A percentile compares a stretch with the other conserved stretches of the same genome.
These are phyloP conservation scores for Eupithecia subfuscata DNA, from an alignment of 2,888 invertebrate genomes.

Conservation along the genomic window DNA sequence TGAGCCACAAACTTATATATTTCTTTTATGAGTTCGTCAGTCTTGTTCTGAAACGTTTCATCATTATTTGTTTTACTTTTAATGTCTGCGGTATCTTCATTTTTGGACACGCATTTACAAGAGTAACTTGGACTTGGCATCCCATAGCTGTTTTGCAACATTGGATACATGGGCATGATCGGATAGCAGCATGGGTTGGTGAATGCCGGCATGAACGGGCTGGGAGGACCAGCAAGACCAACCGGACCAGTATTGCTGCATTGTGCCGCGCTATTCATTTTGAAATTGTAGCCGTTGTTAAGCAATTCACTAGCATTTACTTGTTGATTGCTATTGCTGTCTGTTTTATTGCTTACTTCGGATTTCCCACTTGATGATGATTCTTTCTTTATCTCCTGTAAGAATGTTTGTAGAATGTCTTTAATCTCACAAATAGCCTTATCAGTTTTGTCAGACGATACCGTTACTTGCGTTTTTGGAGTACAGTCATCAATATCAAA, in stretches of 20 bases:
- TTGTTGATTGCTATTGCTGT: slow-evolving; percentile 45
- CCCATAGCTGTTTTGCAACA: slow-evolving; percentile 67
- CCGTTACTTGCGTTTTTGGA: slow-evolving; percentile 59
- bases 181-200: slow-evolving; percentile 72
- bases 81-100: slow-evolving; percentile 50
- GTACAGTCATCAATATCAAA: slow-evolving; percentile 50
- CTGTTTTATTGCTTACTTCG: slow-evolving; percentile 50
- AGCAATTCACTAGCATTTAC: slow-evolving; percentile 44
- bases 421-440: slow-evolving; percentile 76
- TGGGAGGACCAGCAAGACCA: slow-evolving; percentile 26
- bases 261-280: slow-evolving; percentile 50
- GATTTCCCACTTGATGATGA: slow-evolving; percentile 57
- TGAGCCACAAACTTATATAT: slow-evolving; percentile 73
- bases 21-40: slow-evolving; percentile 73
- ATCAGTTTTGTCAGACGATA: slow-evolving; percentile 65
- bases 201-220: slow-evolving; percentile 55
- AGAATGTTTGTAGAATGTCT: slow-evolving; percentile 71
- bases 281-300: slow-evolving; percentile 55
- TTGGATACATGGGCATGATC: slow-evolving; percentile 67
- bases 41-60: slow-evolving; percentile 55
- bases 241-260: slow-evolving; percentile 38
- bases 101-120: slow-evolving; percentile 58
- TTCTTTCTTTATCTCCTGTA: slow-evolving; percentile 75
- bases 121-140: slow-evolving; percentile 65
- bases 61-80: slow-evolving; percentile 49